Base-by-base conservation (phyloP, 2,797 vertebrate species). In the Anguilla obscura region DNA sequence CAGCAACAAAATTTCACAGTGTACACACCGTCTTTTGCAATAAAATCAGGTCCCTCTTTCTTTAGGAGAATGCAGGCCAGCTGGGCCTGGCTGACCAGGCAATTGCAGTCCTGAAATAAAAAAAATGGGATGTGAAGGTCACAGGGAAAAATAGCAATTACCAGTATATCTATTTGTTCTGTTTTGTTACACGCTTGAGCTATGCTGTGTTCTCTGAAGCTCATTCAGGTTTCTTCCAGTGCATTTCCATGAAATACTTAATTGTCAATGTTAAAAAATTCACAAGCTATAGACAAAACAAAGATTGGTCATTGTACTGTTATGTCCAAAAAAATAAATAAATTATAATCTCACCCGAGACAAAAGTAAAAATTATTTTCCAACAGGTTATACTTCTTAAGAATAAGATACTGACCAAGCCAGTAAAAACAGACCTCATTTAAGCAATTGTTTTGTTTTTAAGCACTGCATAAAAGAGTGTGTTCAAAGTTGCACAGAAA, bases 81-180 rank as follows among this genome's bases (percentile, higher is more conserved):
- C 87, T 99, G 96, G 33, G 96, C 97, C 94, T 99, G 97, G 91
- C 98, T 98, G 88, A 97, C 97, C 74, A 99, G 94, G 89, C 98
- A 98, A 91, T 90, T 94, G 63, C 96, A 98, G 90, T 99, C 98
- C 99, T 99, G 92, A 84, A 30, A 79, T 92, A 90, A 21, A 90
- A 14, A 14, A 86, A 0, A 0, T 80, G 10, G 87, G 36, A n/a
- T 4, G 30, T 56, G 6, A 48, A 50, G 21, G 30, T 54, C 33
- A 14, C 0, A 52, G 40, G 63, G 21, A 16, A 36, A 45, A 79
- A 36, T 45, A 45, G 74, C 50, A 16, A 82, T 82, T 82, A n/a
- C 18, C 79, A 82, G 27, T 45, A 21, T 0, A 50, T 24, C 40
- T 82, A 82, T 50, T 82, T 82, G 40, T 48, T 6, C 79, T 82